These are phyloP conservation scores for Temnothorax nylanderi DNA, from an alignment of 1,140 invertebrate species.

Conservation along the genomic window DNA sequence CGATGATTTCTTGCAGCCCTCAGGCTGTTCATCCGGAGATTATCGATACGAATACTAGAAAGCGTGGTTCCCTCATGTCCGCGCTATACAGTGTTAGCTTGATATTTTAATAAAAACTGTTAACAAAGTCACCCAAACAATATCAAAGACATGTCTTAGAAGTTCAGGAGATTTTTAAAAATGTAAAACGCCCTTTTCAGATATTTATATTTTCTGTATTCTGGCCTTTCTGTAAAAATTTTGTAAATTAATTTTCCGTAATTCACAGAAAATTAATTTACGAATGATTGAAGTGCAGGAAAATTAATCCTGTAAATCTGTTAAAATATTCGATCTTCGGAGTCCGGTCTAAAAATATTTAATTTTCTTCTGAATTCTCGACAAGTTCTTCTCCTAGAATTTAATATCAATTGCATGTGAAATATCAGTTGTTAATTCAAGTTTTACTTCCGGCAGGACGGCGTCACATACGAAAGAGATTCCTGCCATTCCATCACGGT, in stretches of 20 bases:
- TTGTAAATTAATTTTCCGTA: neutral
- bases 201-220: neutral
- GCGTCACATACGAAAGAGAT: conserved; percentile 78
- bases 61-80: conserved; percentile 87
- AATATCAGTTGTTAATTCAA: conserved; percentile 1
- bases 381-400: neutral
- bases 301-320: conserved; percentile 3
- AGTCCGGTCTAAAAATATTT: neutral
- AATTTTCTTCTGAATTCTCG: neutral
- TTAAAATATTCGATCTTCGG: neutral
- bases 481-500: conserved; percentile 77
- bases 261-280: neutral
- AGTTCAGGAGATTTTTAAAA: neutral
- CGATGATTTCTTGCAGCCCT: conserved; percentile 76
- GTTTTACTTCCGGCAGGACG: conserved; percentile 79
- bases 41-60: conserved; percentile 66
- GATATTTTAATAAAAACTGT: neutral
- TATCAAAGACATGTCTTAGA: neutral
- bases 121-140: neutral
- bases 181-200: neutral
- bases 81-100: conserved; percentile 87
- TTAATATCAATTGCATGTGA: conserved; percentile 3
- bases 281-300: neutral
- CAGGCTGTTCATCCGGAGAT: conserved; percentile 77
- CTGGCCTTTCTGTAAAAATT: neutral